A percentile compares a stretch with the other conserved stretches of the same genome.
Conservation (phyloP, 2,113 vertebrate species). For the Melanotaenia duboulayi region DNA sequence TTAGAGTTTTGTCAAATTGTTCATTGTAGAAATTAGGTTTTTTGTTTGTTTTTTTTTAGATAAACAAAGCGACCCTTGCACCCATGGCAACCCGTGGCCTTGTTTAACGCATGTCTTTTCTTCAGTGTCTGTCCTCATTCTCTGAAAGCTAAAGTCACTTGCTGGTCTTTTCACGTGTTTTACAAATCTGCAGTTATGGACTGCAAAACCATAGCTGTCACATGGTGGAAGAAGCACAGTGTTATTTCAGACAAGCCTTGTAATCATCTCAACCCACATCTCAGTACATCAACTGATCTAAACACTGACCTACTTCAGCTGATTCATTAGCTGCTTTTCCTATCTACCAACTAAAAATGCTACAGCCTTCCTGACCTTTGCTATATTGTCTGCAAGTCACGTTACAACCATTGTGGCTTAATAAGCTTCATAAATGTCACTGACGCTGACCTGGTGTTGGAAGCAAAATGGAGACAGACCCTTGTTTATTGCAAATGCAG, state of each 20-base stretch:
- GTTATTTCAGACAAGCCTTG: background rate
- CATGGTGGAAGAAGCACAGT: background rate
- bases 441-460: too few species aligned
- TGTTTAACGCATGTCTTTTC: background rate
- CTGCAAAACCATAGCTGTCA: background rate
- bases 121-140: background rate
- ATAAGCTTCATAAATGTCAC: too few species aligned
- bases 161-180: background rate
- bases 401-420: background rate
- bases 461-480: too few species aligned
- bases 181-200: background rate
- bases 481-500: too few species aligned
- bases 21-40: too few species aligned
- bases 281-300: background rate
- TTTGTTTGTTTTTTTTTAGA: background rate
- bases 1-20: too few species aligned
- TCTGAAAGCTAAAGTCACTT: background rate
- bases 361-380: background rate
- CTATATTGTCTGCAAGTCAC: background rate
- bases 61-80: background rate
- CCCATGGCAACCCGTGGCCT: background rate
- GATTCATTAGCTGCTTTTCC: background rate
- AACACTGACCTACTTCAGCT: background rate
- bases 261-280: background rate
- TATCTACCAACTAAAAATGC: background rate